Base-by-base conservation (phyloP, 2,888 invertebrate genomes). In the Oxycera nigricornis region DNA sequence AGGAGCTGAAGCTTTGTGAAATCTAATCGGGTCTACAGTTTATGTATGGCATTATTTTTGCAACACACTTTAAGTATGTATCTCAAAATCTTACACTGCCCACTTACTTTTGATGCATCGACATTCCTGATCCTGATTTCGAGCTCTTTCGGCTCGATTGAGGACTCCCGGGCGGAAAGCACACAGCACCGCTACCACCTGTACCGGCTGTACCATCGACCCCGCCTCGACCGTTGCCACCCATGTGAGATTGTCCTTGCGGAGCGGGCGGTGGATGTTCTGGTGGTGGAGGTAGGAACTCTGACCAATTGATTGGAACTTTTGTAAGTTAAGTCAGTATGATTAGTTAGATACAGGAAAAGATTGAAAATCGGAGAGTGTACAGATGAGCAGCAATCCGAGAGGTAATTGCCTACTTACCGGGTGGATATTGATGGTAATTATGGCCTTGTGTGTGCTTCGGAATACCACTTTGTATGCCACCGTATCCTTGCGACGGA, bases 201-300 rank as follows among this genome's bases (percentile, higher is more conserved):
- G 2, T 14, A 14, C 6, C 20, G 1, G 28, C 11, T 24, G n/a
- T 65, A 2, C 4, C 24, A 2, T 14, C 30, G 39, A 17, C 65
- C 11, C 20, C 65, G 26, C 39, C 39, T 4, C 55, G 20, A 14
- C 65, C 65, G 17, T 41, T 3, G 11, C 65, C n/a, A 7, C 46
- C 52, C 65, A 41, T 41, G 1, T 20, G 11, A 17, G 70, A 11
- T 72, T 77, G 78, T 26, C 74, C 72, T 74, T 79, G 78, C 11
- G 86, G 87, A 74, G 87, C 85, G 68, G 89, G 89, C 22, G 89
- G 89, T 30, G 89, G 89, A 82, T 89, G 88, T 79, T 88, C 88
- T 28, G 89, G 89, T 73, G 89, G 89, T 68, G 89, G 89, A 31
- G 89, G 89, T 78, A 89, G 86, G 74, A 89, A 87, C 81, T 89